These are phyloP conservation scores for Paragorgia papillata DNA, from an alignment of 92 coral and sea anemone genomes.

Conservation along the genomic window DNA sequence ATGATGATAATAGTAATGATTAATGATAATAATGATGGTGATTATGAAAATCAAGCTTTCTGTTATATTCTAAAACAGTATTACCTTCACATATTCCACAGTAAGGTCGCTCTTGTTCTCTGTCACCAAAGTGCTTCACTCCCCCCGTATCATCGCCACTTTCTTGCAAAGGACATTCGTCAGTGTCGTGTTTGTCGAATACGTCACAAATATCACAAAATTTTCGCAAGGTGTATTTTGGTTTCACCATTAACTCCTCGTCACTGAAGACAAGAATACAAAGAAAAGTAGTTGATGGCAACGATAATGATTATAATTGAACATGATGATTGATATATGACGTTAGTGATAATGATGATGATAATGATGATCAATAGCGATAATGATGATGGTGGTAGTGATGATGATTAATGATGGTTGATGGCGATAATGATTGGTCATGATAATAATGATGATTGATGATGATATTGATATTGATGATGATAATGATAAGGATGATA, in stretches of 20 bases:
- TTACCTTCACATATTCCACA: slow-evolving; percentile 95
- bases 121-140: slow-evolving; percentile 78
- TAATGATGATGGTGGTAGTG: background rate
- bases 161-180: slow-evolving; percentile 95
- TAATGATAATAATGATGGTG: too few relatives aligned
- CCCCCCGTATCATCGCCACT: slow-evolving; percentile 81
- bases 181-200: slow-evolving; percentile 95
- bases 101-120: slow-evolving; percentile 85
- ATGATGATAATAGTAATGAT: too few relatives aligned
- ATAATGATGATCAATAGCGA: background rate
- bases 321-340: background rate
- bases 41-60: background rate
- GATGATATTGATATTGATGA: background rate
- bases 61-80: too few relatives aligned
- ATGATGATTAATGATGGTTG: slow-evolving; percentile 18
- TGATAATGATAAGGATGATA: background rate
- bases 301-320: background rate
- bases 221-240: slow-evolving; percentile 75
- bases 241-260: slow-evolving; percentile 71
- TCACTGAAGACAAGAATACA: slow-evolving; percentile 61
- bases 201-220: slow-evolving; percentile 98
- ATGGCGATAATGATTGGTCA: background rate
- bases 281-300: background rate
- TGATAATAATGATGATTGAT: background rate
- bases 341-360: slow-evolving; percentile 1